Evolutionary conservation across 1,140 invertebrate genomes (phyloP).

Genomic region (Chrysomallon squamiferum): DNA sequence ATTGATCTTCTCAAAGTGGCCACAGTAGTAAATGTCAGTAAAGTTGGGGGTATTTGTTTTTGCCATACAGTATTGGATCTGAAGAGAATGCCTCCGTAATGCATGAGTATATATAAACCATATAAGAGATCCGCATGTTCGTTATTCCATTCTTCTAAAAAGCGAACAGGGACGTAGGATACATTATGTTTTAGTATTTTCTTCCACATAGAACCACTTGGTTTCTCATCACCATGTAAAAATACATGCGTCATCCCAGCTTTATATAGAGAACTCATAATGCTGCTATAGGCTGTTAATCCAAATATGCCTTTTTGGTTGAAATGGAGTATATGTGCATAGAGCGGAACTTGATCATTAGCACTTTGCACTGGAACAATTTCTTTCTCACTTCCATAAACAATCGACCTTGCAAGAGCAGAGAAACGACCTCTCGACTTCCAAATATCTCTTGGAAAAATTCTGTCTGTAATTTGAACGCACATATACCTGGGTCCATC

Average conservation of each 20-base stretch:
- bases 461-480: slow-evolving; percentile 4
- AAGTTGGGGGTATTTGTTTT: background rate
- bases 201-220: background rate
- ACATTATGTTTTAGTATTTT: background rate
- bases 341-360: background rate
- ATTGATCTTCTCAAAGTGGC: slow-evolving; percentile 2
- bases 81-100: slow-evolving; percentile 17
- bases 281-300: slow-evolving; percentile 4
- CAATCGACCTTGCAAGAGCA: slow-evolving; percentile 7
- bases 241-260: slow-evolving; percentile 15
- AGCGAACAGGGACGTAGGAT: slow-evolving; percentile 1
- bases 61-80: slow-evolving; percentile 8
- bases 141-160: background rate
- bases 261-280: slow-evolving; percentile 9
- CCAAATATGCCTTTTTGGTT: background rate
- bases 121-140: background rate
- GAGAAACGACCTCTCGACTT: slow-evolving; percentile 4
- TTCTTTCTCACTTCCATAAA: slow-evolving; percentile 1
- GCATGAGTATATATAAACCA: slow-evolving; percentile 11
- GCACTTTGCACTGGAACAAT: background rate
- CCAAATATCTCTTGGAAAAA: slow-evolving; percentile 16
- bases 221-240: slow-evolving; percentile 5
- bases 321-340: slow-evolving; percentile 12
- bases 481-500: background rate
- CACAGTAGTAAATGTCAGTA: slow-evolving; percentile 5